Conservation (phyloP, 92 coral and sea anemone species). For the Epizoanthus fatuus region DNA sequence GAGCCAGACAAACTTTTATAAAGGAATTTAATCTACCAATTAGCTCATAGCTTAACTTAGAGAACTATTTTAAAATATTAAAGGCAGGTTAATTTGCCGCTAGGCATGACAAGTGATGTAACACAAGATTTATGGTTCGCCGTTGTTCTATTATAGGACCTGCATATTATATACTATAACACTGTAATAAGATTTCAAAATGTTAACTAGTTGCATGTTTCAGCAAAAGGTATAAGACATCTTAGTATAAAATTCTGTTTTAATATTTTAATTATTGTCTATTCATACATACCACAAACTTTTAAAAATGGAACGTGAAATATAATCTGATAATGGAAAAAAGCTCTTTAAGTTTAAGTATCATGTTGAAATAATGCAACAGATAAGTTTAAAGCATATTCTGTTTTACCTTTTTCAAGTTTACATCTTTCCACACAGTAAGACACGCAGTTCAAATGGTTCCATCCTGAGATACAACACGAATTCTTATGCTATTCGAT, state of each 20-base stretch:
- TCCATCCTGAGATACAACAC: too few species aligned
- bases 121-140: background rate
- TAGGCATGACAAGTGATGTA: constrained; percentile 21
- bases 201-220: background rate
- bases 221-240: background rate
- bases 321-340: constrained; percentile 9
- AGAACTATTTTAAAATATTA: background rate
- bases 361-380: constrained; percentile 25
- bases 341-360: background rate
- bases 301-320: constrained; percentile 17
- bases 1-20: constrained; percentile 7
- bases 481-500: background rate
- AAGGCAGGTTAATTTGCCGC: constrained; percentile 15
- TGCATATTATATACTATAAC: background rate
- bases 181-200: background rate
- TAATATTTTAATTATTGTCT: background rate
- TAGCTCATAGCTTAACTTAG: constrained; percentile 7
- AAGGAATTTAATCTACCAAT: constrained; percentile 44
- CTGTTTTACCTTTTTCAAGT: background rate
- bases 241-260: background rate
- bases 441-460: too few species aligned
- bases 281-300: background rate
- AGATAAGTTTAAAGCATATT: background rate
- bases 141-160: background rate
- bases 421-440: background rate